Evolutionary conservation across 1,140 invertebrate species (phyloP).

Genomic region (Ptiloglossa arizonensis): DNA sequence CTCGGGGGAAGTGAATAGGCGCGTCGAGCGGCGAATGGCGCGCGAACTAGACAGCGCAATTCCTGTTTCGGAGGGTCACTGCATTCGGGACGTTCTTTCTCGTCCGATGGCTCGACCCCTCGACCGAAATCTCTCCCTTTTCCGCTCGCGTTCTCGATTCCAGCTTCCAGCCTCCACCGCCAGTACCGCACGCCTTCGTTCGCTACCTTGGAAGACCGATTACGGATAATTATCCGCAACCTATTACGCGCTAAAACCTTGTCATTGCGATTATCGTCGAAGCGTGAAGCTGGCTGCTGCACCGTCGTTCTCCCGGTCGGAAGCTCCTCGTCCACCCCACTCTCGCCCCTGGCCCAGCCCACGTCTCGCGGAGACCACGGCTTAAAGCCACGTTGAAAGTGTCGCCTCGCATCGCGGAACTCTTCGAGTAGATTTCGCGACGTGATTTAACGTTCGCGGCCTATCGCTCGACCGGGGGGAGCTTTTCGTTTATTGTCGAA

Average conservation of each 20-base stretch:
- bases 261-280: slow-evolving; percentile 65
- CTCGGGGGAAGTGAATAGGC: slow-evolving; percentile 41
- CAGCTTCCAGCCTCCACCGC: not conserved
- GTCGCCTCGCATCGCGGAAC: not conserved
- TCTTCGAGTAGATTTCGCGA: slow-evolving; percentile 2
- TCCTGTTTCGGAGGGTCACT: slow-evolving; percentile 59
- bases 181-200: slow-evolving; percentile 1
- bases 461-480: slow-evolving; percentile 5
- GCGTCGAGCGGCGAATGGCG: slow-evolving; percentile 35
- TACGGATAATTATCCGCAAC: slow-evolving; percentile 68
- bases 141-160: not conserved
- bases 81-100: slow-evolving; percentile 26
- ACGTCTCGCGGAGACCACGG: not conserved
- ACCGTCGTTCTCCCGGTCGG: slow-evolving; percentile 7
- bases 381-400: slow-evolving; percentile 16
- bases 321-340: too few species aligned
- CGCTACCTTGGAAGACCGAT: slow-evolving; percentile 56
- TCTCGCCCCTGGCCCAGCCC: not conserved
- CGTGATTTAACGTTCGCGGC: slow-evolving; percentile 9
- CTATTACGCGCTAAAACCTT: slow-evolving; percentile 70
- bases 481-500: not conserved
- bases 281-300: slow-evolving; percentile 38
- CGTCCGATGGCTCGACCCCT: slow-evolving; percentile 9
- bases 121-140: not conserved
- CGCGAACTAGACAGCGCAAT: slow-evolving; percentile 49